Evolutionary conservation across 2,888 invertebrate genomes (phyloP), one percentile per base, ranked within the genome.

Genomic region (Lasioglossum villosulum): DNA sequence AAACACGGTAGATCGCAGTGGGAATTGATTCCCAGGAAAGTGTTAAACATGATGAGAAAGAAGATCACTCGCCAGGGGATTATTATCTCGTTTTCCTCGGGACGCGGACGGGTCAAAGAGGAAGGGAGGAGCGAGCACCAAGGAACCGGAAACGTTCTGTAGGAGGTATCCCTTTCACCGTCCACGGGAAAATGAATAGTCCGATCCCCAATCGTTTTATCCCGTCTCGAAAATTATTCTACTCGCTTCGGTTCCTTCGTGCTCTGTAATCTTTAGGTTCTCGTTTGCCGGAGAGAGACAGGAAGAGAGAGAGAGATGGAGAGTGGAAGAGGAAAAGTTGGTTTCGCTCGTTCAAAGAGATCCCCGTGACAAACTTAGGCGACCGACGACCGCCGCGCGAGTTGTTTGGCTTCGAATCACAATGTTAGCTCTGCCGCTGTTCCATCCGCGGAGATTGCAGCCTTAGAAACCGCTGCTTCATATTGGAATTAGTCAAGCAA

Each of bases 401-500:
- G 30, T 73, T 82, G 73, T 77, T 73, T 77, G 48, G 48, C 45
- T 76, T 72, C 37, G 30, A 34, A 48, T 73, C 45, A 14, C 37
- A 68, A 82, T 74, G 73, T 82, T 70, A 66, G 66, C 66, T 72
- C 39, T 52, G 30, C 37, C 16, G 14, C 14, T 48, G 70, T 74
- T 82, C 68, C 59, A 70, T 73, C 45, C 12, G 48, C n/a, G 27
- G 34, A 14, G 71, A 72, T 66, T 63, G 23, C 71, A 48, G 16
- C 27, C 72, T 30, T 30, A 19, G 63, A 75, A 72, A 34, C 27
- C 27, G 30, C 75, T 72, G 68, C 73, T 37, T 59, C 75, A n/a
- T 82, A 74, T 81, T 39, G 73, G 59, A 77, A 77, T 84, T 82
- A 77, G 66, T 59, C 52, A 23, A 42, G 19, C 45, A 83, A 83